phyloP scores from a whole-genome alignment of 2,888 invertebrate species.

The Strigamia crassipes region DNA sequence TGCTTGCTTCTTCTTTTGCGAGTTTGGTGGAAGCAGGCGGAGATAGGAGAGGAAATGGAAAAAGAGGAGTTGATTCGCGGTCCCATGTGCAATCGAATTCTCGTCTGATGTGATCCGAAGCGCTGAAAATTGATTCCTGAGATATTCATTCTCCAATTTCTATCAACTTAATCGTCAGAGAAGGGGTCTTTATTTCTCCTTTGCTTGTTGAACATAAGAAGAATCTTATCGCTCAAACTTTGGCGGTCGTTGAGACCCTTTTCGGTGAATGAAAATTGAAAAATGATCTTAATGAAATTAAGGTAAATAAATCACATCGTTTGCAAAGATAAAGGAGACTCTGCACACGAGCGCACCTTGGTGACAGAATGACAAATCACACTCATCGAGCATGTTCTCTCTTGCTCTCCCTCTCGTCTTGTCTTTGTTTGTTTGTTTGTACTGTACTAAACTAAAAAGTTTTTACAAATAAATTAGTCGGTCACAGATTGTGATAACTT shows the following conservation, averaged over 20 bases:
- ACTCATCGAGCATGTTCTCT: not conserved
- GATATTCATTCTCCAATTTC: conserved; percentile 40
- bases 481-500: not conserved
- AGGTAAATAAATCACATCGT: conserved; percentile 45
- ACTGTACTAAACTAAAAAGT: not conserved
- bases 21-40: conserved; percentile 7
- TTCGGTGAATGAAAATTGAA: conserved; percentile 45
- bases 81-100: conserved; percentile 45
- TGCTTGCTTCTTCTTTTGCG: too few species aligned
- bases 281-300: conserved; percentile 48
- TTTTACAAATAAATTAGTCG: not conserved
- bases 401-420: not conserved
- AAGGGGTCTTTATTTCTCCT: conserved; percentile 13
- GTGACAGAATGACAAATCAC: conserved; percentile 47
- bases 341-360: conserved; percentile 43
- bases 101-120: conserved; percentile 39
- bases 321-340: not conserved
- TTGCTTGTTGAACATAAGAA: conserved; percentile 26
- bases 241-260: conserved; percentile 44
- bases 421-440: not conserved
- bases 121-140: conserved; percentile 35
- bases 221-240: not conserved
- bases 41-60: conserved; percentile 25
- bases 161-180: conserved; percentile 32
- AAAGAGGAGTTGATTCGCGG: conserved; percentile 26